These are phyloP conservation scores for Parambassis ranga DNA, from an alignment of 2,797 vertebrate species.

Conservation along the genomic window DNA sequence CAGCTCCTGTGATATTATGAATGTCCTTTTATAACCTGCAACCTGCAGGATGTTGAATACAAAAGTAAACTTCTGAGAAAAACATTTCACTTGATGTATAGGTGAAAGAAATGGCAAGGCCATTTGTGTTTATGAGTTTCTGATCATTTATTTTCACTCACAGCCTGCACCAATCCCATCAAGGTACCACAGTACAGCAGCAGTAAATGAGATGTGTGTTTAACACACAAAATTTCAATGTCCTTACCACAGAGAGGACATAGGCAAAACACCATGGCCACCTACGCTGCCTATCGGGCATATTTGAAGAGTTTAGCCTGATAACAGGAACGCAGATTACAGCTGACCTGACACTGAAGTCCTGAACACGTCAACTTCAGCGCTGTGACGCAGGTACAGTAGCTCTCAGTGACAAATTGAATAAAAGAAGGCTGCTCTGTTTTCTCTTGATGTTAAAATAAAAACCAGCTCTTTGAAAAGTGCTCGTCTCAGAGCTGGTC, in stretches of 20 bases:
- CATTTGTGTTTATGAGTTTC: too few relatives aligned
- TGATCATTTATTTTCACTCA: neutral
- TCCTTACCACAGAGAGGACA: constrained; percentile 6
- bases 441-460: constrained; percentile 25
- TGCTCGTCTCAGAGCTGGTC: constrained; percentile 3
- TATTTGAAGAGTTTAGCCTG: constrained; percentile 27
- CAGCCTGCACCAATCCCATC: neutral
- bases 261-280: constrained; percentile 15
- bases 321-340: constrained; percentile 29
- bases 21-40: too few relatives aligned
- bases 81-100: neutral
- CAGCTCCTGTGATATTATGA: too few relatives aligned
- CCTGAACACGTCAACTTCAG: neutral
- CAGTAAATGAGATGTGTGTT: neutral
- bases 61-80: neutral
- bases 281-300: neutral
- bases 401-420: constrained; percentile 25
- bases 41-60: too few relatives aligned
- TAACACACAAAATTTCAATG: constrained; percentile 29
- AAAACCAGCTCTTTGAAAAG: constrained; percentile 39
- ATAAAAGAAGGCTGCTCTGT: constrained; percentile 9
- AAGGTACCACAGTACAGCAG: neutral
- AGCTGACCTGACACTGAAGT: constrained; percentile 1
- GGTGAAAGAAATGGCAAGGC: neutral
- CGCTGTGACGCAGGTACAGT: neutral